Evolutionary conservation across 2,888 invertebrate genomes (phyloP).

Genomic region (Agelastica alni): DNA sequence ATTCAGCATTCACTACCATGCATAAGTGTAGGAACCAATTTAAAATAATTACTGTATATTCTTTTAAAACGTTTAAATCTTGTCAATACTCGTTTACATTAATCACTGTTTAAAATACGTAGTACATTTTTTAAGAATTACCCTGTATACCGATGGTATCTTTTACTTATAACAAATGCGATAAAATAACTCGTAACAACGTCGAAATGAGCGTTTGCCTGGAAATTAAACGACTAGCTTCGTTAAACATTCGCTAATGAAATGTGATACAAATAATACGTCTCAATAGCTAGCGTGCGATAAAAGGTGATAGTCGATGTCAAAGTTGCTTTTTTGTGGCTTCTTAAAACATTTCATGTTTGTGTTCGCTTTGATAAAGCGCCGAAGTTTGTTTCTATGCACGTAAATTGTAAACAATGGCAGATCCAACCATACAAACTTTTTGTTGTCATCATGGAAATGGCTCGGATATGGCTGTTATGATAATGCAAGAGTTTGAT

Average conservation of each 20-base stretch:
- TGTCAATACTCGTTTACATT: no score
- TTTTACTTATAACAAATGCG: slow-evolving; percentile 1
- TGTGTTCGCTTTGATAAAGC: no score
- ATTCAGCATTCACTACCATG: no score
- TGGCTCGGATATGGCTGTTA: slow-evolving; percentile 66
- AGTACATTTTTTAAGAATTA: no score
- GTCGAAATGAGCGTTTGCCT: background rate
- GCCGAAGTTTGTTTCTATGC: no score
- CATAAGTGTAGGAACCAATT: no score
- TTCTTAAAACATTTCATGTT: slow-evolving; percentile 5
- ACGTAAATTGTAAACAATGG: slow-evolving; percentile 65
- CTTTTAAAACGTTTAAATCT: no score
- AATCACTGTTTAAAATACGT: no score
- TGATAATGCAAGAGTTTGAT: slow-evolving; percentile 74
- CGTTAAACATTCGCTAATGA: no score
- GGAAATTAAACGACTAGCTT: background rate
- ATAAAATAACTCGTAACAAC: slow-evolving; percentile 8
- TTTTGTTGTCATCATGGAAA: slow-evolving; percentile 75
- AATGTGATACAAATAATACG: background rate
- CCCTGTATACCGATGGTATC: slow-evolving; percentile 10
- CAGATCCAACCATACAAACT: slow-evolving; percentile 83
- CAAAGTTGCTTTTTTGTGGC: slow-evolving; percentile 2
- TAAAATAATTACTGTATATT: no score
- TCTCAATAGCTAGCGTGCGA: no score
- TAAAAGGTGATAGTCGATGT: background rate